phyloP scores from a whole-genome alignment of 2,113 vertebrate species.

The Coryphaenoides rupestris region DNA sequence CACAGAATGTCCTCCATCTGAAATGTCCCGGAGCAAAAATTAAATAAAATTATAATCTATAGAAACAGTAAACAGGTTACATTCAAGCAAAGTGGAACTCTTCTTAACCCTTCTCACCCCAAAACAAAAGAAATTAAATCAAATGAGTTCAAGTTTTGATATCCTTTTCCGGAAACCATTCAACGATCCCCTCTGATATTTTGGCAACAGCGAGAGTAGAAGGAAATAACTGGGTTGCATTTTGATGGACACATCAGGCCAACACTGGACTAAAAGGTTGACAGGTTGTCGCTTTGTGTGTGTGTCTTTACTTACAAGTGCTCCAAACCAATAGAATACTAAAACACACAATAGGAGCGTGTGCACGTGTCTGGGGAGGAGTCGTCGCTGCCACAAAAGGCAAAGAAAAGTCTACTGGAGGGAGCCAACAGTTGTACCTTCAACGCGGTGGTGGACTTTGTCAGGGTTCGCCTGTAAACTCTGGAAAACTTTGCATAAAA shows the following conservation, averaged over 20 bases:
- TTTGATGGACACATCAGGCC: conserved; percentile 21
- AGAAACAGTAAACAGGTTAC: conserved; percentile 65
- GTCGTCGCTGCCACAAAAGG: conserved; percentile 41
- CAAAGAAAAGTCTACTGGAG: conserved; percentile 20
- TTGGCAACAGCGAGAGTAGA: conserved; percentile 62
- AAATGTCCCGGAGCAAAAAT: conserved; percentile 55
- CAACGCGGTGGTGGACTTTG: no score
- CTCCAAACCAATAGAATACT: no score
- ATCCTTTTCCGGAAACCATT: conserved; percentile 27
- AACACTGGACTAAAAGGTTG: conserved; percentile 6
- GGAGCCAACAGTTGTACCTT: no score
- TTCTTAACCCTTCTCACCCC: conserved; percentile 16
- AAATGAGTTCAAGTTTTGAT: conserved; percentile 43
- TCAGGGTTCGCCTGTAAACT: no score
- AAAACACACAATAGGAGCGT: conserved; percentile 1
- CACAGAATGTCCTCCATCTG: conserved; percentile 43
- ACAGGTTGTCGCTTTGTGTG: no score
- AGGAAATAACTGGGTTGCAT: conserved; percentile 41
- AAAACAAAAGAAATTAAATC: no score
- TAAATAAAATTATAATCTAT: conserved; percentile 19
- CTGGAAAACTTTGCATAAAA: no score
- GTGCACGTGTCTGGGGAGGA: conserved; percentile 24
- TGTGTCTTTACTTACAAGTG: no score
- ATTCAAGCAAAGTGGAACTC: conserved; percentile 58
- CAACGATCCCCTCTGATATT: conserved; percentile 32